phyloP scores from a whole-genome alignment of 1,140 invertebrate species.

The Saccostrea echinata region DNA sequence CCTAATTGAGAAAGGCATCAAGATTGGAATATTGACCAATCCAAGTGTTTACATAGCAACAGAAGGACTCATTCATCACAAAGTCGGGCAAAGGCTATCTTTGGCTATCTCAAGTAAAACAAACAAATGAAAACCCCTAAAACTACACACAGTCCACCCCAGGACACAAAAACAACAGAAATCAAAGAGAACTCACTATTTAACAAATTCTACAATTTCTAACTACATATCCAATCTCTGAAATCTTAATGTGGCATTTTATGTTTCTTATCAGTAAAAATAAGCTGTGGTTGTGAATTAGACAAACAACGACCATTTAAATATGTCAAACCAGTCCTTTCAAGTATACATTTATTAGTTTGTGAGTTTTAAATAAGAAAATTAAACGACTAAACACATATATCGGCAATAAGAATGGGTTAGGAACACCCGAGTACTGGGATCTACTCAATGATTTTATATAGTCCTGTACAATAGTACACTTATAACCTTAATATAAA shows the following conservation, averaged over 20 bases:
- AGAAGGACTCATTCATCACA: neutral
- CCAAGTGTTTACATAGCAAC: neutral
- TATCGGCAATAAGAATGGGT: neutral
- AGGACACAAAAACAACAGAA: neutral
- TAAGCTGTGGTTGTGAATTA: slow-evolving; percentile 1
- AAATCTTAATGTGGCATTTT: neutral
- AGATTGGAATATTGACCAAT: neutral
- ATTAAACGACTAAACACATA: neutral
- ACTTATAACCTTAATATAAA: neutral
- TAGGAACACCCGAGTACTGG: neutral
- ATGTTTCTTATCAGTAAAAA: slow-evolving; percentile 18
- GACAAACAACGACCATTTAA: neutral
- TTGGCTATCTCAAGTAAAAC: neutral
- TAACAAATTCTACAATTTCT: neutral
- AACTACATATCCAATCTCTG: neutral
- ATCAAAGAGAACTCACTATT: neutral
- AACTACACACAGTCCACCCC: no score
- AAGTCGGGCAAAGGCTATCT: neutral
- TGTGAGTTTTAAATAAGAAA: neutral
- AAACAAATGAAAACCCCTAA: neutral
- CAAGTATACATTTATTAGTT: neutral
- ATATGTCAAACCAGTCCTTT: neutral
- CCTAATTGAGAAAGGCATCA: slow-evolving; percentile 21
- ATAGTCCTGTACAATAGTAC: no score
- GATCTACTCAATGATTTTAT: neutral